Evolutionary conservation across 2,113 vertebrate species (phyloP).

Genomic region (Elephas maximus): DNA sequence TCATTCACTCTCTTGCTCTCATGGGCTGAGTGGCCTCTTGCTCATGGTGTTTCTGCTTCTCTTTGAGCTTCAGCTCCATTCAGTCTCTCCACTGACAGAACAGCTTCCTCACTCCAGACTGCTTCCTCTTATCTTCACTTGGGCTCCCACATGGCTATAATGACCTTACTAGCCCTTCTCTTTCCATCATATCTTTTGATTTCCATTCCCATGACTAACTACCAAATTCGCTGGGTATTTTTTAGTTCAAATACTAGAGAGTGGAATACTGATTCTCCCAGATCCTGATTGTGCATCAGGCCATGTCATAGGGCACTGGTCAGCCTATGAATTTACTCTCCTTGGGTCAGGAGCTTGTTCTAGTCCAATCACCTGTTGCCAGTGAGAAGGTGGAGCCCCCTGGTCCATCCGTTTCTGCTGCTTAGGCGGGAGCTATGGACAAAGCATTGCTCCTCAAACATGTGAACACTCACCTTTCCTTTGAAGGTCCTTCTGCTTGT

Average conservation of each 20-base stretch:
- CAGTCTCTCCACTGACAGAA: too few species aligned
- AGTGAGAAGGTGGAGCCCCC: background rate
- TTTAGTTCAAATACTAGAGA: background rate
- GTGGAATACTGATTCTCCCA: background rate
- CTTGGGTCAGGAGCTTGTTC: background rate
- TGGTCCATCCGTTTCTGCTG: background rate
- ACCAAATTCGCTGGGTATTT: background rate
- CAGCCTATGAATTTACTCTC: background rate
- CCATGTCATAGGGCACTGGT: fast-evolving
- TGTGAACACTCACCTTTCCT: fast-evolving
- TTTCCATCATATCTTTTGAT: background rate
- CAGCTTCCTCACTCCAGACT: too few species aligned
- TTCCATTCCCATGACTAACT: background rate
- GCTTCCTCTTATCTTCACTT: background rate
- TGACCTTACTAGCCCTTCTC: background rate
- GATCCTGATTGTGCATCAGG: background rate
- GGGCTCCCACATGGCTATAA: background rate
- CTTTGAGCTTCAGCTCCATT: background rate
- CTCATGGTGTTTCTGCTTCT: background rate
- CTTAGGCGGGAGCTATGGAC: background rate
- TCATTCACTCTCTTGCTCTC: background rate
- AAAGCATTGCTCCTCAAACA: background rate
- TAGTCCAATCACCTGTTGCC: background rate
- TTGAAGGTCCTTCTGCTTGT: background rate
- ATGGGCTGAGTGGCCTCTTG: background rate